Evolutionary conservation across 1,140 invertebrate species (phyloP).

Genomic region (Drosophila arawakana): DNA sequence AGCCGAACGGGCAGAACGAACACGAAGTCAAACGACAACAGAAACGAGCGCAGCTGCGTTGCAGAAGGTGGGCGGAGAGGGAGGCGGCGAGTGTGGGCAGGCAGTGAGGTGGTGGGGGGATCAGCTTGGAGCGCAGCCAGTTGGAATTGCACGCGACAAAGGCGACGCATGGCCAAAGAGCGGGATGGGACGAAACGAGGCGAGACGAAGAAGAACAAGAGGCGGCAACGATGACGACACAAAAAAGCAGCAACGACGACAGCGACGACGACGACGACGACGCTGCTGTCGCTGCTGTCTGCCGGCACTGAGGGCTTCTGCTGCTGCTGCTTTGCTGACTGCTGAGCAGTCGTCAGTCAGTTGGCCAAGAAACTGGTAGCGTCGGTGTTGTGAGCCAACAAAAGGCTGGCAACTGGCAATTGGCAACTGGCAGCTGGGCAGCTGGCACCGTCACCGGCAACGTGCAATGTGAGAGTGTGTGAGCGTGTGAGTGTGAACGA

Average conservation of each 20-base stretch:
- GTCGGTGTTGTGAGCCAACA: constrained; percentile 83
- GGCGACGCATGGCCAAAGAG: constrained; percentile 18
- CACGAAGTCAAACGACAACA: constrained; percentile 38
- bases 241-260: constrained; percentile 55
- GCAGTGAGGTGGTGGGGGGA: constrained; percentile 20
- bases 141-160: constrained; percentile 64
- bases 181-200: constrained; percentile 3
- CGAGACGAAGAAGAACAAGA: constrained; percentile 16
- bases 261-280: constrained; percentile 43
- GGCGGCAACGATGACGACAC: constrained; percentile 71
- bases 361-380: constrained; percentile 84
- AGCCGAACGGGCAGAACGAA: constrained; percentile 22
- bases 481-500: constrained; percentile 43
- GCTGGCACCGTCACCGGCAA: constrained; percentile 73
- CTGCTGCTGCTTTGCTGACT: constrained; percentile 76
- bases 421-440: constrained; percentile 41
- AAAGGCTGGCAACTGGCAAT: constrained; percentile 70
- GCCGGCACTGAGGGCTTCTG: constrained; percentile 71
- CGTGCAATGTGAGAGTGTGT: constrained; percentile 57
- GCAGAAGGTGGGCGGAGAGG: constrained; percentile 1
- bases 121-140: constrained; percentile 74
- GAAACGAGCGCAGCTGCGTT: constrained; percentile 27
- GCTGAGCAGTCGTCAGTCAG: constrained; percentile 83
- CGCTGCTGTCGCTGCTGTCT: constrained; percentile 39
- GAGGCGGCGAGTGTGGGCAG: not conserved